phyloP scores from a whole-genome alignment of 2,888 invertebrate genomes.

The Lasioglossum leucozonium region DNA sequence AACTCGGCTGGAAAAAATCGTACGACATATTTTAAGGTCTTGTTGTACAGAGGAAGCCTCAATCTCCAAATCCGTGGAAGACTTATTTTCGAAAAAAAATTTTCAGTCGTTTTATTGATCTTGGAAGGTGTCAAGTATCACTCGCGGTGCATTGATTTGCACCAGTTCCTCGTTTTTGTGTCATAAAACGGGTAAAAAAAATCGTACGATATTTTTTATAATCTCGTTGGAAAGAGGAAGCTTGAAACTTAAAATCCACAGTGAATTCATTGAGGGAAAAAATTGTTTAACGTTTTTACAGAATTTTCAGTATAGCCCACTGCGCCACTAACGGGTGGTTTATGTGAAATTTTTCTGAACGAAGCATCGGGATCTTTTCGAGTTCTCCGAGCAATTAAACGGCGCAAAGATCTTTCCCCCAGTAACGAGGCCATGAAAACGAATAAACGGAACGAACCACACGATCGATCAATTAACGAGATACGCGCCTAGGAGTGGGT shows the following conservation, averaged over 20 bases:
- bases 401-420: neutral
- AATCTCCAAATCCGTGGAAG: accelerated
- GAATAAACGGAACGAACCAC: constrained; percentile 22
- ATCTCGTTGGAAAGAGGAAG: too few relatives aligned
- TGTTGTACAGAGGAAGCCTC: neutral
- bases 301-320: too few relatives aligned
- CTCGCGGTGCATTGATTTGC: too few relatives aligned
- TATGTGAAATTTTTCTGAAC: neutral
- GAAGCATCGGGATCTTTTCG: neutral
- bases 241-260: too few relatives aligned
- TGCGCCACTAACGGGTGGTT: too few relatives aligned
- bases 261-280: too few relatives aligned
- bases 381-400: neutral
- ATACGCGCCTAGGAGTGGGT: constrained; percentile 16
- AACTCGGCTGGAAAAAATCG: neutral
- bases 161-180: too few relatives aligned
- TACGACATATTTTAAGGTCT: neutral
- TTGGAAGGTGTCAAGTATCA: too few relatives aligned
- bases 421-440: neutral
- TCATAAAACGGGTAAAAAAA: too few relatives aligned
- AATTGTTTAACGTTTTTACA: too few relatives aligned
- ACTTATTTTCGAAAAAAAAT: neutral
- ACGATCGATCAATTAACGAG: constrained; percentile 34
- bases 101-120: too few relatives aligned
- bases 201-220: too few relatives aligned